phyloP scores from a whole-genome alignment of 2,888 invertebrate genomes.

The Bruchidius siliquastri region DNA sequence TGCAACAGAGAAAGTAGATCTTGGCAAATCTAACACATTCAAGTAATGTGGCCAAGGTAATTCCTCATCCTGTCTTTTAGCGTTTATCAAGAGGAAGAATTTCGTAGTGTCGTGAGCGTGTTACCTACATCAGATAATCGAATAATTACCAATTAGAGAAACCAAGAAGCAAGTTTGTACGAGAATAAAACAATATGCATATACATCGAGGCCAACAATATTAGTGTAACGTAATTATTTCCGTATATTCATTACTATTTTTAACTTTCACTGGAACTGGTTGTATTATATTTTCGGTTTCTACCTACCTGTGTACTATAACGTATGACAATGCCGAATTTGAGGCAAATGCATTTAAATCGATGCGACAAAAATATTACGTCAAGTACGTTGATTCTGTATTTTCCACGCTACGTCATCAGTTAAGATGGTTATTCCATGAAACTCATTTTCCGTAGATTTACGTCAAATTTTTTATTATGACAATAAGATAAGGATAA shows the following conservation, averaged over 20 bases:
- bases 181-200: neutral
- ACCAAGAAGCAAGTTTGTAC: neutral
- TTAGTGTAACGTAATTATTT: neutral
- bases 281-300: neutral
- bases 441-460: too few species aligned
- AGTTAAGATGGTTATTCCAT: too few species aligned
- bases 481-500: too few species aligned
- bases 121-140: neutral
- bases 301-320: too few species aligned
- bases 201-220: neutral
- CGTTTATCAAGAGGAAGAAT: neutral
- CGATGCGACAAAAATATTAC: too few species aligned
- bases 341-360: too few species aligned
- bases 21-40: neutral
- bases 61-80: neutral
- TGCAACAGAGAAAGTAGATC: neutral
- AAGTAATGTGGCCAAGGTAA: neutral
- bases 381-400: too few species aligned
- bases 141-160: neutral
- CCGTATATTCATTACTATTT: neutral
- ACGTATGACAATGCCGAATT: too few species aligned
- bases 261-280: neutral
- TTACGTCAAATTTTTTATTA: too few species aligned
- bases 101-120: neutral
- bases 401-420: too few species aligned